Evolutionary conservation across 1,140 invertebrate genomes (phyloP).

Genomic region (Lucilia sericata): DNA sequence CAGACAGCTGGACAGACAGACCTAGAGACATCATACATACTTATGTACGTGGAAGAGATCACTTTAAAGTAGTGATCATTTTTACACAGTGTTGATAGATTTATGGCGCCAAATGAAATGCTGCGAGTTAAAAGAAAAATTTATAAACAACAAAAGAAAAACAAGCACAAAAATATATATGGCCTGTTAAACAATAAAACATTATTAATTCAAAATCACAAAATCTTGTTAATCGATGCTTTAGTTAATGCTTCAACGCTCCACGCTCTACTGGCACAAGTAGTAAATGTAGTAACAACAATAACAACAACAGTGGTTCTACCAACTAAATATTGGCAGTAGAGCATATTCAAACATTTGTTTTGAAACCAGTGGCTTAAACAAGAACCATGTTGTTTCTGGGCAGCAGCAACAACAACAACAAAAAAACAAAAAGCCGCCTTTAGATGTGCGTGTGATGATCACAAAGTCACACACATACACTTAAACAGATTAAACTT

Average conservation of each 20-base stretch:
- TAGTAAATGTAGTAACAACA: background rate
- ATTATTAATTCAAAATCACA: constrained; percentile 39
- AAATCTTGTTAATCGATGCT: constrained; percentile 42
- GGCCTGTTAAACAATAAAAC: constrained; percentile 41
- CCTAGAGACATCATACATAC: no score
- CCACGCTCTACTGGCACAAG: constrained; percentile 12
- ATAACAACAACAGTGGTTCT: background rate
- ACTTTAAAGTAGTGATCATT: constrained; percentile 37
- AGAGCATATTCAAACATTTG: background rate
- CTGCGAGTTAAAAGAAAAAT: constrained; percentile 42
- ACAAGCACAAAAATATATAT: constrained; percentile 11
- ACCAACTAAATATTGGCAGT: background rate
- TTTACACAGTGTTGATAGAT: constrained; percentile 59
- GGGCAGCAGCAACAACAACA: background rate
- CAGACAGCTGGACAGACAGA: background rate
- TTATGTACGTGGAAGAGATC: background rate
- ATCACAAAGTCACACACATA: background rate
- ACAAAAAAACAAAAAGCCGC: background rate
- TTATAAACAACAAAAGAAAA: constrained; percentile 27
- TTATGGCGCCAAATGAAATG: constrained; percentile 68
- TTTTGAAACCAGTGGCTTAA: constrained; percentile 30
- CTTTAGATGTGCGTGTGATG: constrained; percentile 18
- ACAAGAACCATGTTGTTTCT: constrained; percentile 32
- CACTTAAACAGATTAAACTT: background rate
- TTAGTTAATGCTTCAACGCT: background rate